Conservation (phyloP, 53 echinoderm and acorn worm species). For the Mesocentrotus franciscanus region DNA sequence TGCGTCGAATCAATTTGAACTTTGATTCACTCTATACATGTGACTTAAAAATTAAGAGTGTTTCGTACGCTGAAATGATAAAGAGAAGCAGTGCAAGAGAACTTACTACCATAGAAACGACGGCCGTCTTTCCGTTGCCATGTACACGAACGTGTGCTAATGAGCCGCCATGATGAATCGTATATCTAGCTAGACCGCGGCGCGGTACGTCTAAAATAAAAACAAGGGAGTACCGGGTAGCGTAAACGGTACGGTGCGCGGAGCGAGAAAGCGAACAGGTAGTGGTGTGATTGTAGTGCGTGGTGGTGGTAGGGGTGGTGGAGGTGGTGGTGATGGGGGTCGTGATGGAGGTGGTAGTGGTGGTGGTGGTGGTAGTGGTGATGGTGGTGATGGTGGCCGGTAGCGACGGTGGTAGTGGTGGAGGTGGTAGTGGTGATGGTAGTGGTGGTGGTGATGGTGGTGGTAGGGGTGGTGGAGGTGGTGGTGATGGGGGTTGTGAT, state of each 20-base stretch:
- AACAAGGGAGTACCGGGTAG: no score
- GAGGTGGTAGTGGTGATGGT: not conserved
- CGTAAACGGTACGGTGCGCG: no score
- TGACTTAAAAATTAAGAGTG: not conserved
- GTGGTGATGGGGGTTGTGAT: no score
- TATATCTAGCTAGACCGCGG: no score
- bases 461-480: no score
- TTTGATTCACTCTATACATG: not conserved
- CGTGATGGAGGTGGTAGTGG: not conserved
- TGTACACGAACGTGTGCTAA: slow-evolving; percentile 5
- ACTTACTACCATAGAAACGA: slow-evolving; percentile 45
- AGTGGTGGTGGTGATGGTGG: not conserved
- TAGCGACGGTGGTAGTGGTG: not conserved
- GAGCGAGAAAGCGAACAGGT: no score
- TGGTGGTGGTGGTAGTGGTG: not conserved
- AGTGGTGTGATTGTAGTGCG: not conserved
- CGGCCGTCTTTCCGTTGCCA: slow-evolving; percentile 25
- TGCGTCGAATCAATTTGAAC: not conserved
- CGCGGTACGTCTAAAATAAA: no score
- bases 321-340: not conserved
- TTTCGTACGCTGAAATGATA: not conserved
- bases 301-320: not conserved
- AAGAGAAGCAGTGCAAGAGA: not conserved
- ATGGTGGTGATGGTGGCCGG: not conserved
- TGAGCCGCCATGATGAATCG: slow-evolving; percentile 21